Percentiles rank a stretch among this genome's conserved stretches.
Evolutionary conservation across 2,113 vertebrate genomes (phyloP).

Genomic region (Porphyrio hochstetteri): DNA sequence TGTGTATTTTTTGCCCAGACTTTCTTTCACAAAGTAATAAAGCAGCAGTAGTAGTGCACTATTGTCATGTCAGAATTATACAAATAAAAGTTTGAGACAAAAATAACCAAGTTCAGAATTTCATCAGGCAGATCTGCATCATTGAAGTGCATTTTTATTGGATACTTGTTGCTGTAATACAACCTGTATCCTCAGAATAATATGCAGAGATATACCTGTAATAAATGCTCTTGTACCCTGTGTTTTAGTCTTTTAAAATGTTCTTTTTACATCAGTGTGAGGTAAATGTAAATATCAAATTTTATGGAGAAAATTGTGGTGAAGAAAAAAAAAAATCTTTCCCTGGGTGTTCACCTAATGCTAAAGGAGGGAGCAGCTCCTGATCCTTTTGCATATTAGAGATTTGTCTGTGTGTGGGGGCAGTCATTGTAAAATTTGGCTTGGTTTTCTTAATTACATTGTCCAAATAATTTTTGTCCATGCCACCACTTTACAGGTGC

Average conservation of each 20-base stretch:
- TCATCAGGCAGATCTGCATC: not conserved
- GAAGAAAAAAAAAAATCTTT: not conserved
- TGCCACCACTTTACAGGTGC: conserved; percentile 25
- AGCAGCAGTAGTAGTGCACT: not conserved
- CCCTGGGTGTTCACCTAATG: not conserved
- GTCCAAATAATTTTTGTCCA: not conserved
- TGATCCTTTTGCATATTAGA: not conserved
- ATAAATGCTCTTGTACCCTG: not conserved
- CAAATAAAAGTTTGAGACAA: not conserved
- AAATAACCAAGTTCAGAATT: not conserved
- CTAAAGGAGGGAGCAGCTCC: not conserved
- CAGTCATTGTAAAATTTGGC: not conserved
- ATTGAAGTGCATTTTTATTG: not conserved
- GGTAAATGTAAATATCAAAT: not conserved
- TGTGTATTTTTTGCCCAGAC: not conserved
- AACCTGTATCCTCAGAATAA: not conserved
- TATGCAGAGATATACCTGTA: not conserved
- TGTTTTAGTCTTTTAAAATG: not conserved
- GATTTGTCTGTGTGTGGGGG: not conserved
- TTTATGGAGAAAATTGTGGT: not conserved
- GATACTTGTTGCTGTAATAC: not conserved
- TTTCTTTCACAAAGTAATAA: not conserved
- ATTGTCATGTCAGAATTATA: not conserved
- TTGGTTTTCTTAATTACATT: not conserved
- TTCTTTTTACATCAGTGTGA: not conserved